A percentile compares a stretch with the other conserved stretches of the same genome.
Evolutionary conservation across 2,888 invertebrate species (phyloP).

Genomic region (Phrixothrix hirtus): DNA sequence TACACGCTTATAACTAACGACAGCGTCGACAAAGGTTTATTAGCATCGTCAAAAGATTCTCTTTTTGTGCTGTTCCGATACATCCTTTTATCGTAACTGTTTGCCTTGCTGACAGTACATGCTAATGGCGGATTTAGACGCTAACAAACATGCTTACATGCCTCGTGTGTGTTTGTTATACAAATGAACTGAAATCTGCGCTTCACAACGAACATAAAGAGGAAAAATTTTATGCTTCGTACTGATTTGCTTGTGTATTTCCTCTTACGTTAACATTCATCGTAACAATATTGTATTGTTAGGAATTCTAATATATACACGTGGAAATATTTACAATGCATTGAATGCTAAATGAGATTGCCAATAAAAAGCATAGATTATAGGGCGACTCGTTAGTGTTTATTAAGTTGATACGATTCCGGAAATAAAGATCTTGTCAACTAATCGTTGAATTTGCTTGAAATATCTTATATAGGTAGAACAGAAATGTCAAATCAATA

Average conservation of each 20-base stretch:
- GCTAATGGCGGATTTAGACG: constrained; percentile 54
- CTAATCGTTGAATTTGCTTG: constrained; percentile 3
- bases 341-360: not conserved
- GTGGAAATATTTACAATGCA: constrained; percentile 2
- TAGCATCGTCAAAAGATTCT: constrained; percentile 52
- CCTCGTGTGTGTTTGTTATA: constrained; percentile 47
- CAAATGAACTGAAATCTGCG: constrained; percentile 44
- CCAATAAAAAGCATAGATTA: not conserved
- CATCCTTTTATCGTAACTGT: constrained; percentile 33
- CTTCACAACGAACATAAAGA: constrained; percentile 21
- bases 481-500: constrained; percentile 11
- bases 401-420: not conserved
- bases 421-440: not conserved
- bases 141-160: constrained; percentile 49
- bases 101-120: constrained; percentile 40
- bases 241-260: constrained; percentile 14
- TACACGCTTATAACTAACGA: constrained; percentile 44
- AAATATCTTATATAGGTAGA: not conserved
- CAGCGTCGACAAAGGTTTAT: constrained; percentile 52
- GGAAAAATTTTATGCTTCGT: constrained; percentile 12
- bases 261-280: constrained; percentile 4
- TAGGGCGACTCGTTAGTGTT: not conserved
- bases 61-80: constrained; percentile 33
- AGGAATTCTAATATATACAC: constrained; percentile 2
- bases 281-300: not conserved